Percentiles rank a stretch among this genome's conserved stretches.
phyloP scores from a whole-genome alignment of 35 echinoderm and acorn worm species.

The Amphiura filiformis region DNA sequence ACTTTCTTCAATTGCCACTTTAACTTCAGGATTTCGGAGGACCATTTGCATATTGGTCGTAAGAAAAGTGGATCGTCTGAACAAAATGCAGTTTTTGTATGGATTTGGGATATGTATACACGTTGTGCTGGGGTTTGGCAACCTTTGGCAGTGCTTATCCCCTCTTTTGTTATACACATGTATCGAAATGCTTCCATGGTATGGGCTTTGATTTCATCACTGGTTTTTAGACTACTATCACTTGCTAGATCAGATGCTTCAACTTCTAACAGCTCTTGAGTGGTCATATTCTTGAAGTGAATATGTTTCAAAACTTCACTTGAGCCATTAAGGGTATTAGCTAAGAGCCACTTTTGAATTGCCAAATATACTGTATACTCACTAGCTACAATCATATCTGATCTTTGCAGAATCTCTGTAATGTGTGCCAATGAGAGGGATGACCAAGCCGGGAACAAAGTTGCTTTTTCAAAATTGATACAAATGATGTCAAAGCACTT shows the following conservation, averaged over 20 bases:
- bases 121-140: not conserved
- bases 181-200: not conserved
- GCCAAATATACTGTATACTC: not conserved
- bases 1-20: not conserved
- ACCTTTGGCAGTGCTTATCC: not conserved
- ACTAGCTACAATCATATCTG: not conserved
- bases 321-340: not conserved
- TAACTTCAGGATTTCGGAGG: not conserved
- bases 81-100: not conserved
- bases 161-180: not conserved
- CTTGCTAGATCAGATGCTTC: not conserved
- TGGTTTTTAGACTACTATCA: not conserved
- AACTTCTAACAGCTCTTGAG: not conserved
- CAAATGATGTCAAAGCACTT: not conserved
- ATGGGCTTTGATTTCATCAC: not conserved
- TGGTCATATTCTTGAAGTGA: not conserved
- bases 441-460: not conserved
- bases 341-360: not conserved
- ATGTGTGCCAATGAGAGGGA: not conserved
- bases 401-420: not conserved
- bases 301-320: not conserved
- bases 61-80: not conserved
- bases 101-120: not conserved
- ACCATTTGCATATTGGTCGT: not conserved
- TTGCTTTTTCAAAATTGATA: constrained; percentile 11